Base-by-base conservation (phyloP, 2,888 invertebrate species). In the Eumerus sabulonum region DNA sequence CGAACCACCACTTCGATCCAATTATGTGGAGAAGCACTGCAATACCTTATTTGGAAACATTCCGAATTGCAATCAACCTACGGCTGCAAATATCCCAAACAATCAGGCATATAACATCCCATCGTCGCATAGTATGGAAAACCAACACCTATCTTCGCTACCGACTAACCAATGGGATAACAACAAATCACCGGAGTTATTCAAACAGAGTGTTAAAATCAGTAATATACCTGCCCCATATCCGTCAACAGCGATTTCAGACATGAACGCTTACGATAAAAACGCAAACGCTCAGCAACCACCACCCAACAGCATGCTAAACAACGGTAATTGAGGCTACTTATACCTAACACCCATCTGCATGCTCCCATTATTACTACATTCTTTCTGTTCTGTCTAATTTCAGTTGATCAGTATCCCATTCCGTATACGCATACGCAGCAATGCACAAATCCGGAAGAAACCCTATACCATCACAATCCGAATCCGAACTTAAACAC, bases 161-260 rank as follows among this genome's bases (percentile, higher is more conserved):
- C 14, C 68, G n/a, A 12, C 62, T 27, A 56, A 64, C 44, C 57
- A 68, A 40, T 74, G 73, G 68, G 64, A 79, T 11, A 40, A 64
- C 51, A n/a, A n/a, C 9, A 79, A 60, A 38, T 79, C 74, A 18
- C 73, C 73, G 27, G 79, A 79, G 9, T 12, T 62, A 13, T 63
- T 27, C 45, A 79, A 73, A 27, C 77, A 51, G 81, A 60, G 74
- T 17, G 72, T 83, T 44, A 82, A 82, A 12, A 84, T 84, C 56
- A 81, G 81, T 45, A 84, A 84, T 67, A 84, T 84, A 18, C 84
- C 84, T 19, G 83, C 83, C 13, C 83, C 84, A 36, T 83, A 82
- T 76, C 83, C 84, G 54, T 83, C 84, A 35, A 76, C 64, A 27
- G 42, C 79, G 19, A 50, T 74, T 27, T 79, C 51, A 17, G 67